Evolutionary conservation across 2,113 vertebrate species (phyloP).

Genomic region (Pollimyrus isidori): DNA sequence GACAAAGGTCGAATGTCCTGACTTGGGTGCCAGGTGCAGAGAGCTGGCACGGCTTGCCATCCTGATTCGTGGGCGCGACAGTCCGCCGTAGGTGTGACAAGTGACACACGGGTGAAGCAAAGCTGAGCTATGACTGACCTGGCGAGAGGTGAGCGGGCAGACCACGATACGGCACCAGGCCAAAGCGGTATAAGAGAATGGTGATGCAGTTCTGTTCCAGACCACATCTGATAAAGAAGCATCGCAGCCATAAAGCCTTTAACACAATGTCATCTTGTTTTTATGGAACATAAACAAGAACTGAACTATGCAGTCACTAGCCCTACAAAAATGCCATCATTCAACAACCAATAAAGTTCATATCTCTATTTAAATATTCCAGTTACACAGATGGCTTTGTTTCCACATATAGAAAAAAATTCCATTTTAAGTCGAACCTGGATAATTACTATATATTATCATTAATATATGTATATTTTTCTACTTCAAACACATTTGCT

Average conservation of each 20-base stretch:
- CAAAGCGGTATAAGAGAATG: not conserved
- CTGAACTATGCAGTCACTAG: not conserved
- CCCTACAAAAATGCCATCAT: not conserved
- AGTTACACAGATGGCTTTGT: not conserved
- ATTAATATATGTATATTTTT: not conserved
- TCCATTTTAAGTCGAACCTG: not conserved
- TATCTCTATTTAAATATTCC: not conserved
- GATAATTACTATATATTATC: conserved; percentile 18
- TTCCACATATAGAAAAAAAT: not conserved
- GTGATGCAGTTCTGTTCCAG: not conserved
- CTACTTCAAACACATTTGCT: conserved; percentile 16
- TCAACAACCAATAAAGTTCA: not conserved
- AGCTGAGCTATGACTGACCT: conserved; percentile 30
- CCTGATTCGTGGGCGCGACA: conserved; percentile 24
- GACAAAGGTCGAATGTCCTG: conserved; percentile 24
- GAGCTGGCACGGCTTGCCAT: conserved; percentile 2
- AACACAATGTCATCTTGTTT: not conserved
- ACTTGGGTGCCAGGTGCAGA: conserved; percentile 12
- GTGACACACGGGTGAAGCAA: conserved; percentile 23
- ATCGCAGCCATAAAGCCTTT: not conserved
- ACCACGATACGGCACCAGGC: not conserved
- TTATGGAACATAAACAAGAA: not conserved
- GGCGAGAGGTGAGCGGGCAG: not conserved
- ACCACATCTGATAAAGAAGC: not conserved
- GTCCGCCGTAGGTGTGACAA: conserved; percentile 32